Evolutionary conservation across 2,888 invertebrate genomes (phyloP).

Genomic region (Sicus ferrugineus): DNA sequence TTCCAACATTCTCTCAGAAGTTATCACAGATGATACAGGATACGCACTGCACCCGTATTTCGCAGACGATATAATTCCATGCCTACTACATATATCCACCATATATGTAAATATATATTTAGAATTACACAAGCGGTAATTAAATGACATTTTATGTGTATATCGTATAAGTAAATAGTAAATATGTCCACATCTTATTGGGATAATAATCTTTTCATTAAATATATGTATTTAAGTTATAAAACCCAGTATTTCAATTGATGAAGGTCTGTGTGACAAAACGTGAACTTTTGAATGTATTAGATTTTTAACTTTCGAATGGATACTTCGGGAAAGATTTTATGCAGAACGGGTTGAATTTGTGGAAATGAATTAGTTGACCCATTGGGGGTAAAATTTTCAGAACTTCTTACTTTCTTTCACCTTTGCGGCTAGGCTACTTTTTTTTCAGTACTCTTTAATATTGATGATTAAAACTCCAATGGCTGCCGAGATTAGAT

Average conservation of each 20-base stretch:
- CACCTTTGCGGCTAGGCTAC: no score
- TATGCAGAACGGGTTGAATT: no score
- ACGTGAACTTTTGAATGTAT: no score
- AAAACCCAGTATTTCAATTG: no score
- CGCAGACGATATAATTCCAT: conserved; percentile 28
- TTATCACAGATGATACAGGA: conserved; percentile 64
- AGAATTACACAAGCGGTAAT: conserved; percentile 20
- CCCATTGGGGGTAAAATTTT: no score
- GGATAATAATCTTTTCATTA: conserved; percentile 21
- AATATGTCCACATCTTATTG: conserved; percentile 15
- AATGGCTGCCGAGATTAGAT: no score
- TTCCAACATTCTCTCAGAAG: conserved; percentile 65
- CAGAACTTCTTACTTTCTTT: no score
- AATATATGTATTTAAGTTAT: conserved; percentile 11
- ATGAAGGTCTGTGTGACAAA: background rate
- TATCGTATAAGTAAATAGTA: background rate
- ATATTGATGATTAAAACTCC: no score
- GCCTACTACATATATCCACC: conserved; percentile 1
- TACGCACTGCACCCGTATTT: conserved; percentile 52
- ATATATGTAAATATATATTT: conserved; percentile 2
- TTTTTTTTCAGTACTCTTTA: no score
- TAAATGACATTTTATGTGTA: conserved; percentile 31
- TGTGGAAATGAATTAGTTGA: no score
- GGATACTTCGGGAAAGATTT: no score
- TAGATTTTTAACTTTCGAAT: no score